Base-by-base conservation (phyloP, 1,140 invertebrate species). In the Pseudomyrmex sp. region DNA sequence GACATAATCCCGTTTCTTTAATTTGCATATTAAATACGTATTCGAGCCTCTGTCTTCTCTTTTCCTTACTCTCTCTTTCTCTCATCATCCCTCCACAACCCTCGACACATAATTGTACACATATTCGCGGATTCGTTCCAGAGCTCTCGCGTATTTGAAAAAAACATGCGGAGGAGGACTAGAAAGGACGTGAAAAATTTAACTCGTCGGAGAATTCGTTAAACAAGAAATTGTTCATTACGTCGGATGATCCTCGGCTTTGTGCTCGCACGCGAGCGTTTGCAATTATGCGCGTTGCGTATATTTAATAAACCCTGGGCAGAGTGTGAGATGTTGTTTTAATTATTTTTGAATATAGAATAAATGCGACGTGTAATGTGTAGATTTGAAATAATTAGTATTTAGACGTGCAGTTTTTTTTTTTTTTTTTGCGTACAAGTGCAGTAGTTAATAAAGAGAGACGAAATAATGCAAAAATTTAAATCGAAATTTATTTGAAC, bases 21-120 rank as follows among this genome's bases (percentile, higher is more conserved):
- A 91, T 91, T 90, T 91, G 85, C 90, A 91, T 91, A 90, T 90
- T 91, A 91, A 91, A 91, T 88, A 90, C 89, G 85, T 79, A 83
- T 85, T 84, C 76, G 75, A 84, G 74, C 46, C 69, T 18, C 68
- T 72, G 26, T 12, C 65, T 35, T 62, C 61, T 74, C 20, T 61
- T 62, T 62, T 58, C 70, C 73, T 79, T 44, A 66, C 65, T 83
- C 72, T 63, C 69, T 63, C 76, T 66, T 23, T 63, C 56, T 46
- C 2, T 20, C 18, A 18, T n/a, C 79, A 63, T 79, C 69, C 82
- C 83, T 84, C 72, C 82, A 87, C 87, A 76, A 72, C 85, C 61
- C 52, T 23, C 56, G 44, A 63, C 56, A 83, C 75, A 72, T 87
- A 86, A 84, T 87, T 87, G 77, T 87, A 87, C 74, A 86, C 68